These are phyloP conservation scores for Clupea harengus DNA, from an alignment of 2,113 vertebrate species.

Conservation along the genomic window DNA sequence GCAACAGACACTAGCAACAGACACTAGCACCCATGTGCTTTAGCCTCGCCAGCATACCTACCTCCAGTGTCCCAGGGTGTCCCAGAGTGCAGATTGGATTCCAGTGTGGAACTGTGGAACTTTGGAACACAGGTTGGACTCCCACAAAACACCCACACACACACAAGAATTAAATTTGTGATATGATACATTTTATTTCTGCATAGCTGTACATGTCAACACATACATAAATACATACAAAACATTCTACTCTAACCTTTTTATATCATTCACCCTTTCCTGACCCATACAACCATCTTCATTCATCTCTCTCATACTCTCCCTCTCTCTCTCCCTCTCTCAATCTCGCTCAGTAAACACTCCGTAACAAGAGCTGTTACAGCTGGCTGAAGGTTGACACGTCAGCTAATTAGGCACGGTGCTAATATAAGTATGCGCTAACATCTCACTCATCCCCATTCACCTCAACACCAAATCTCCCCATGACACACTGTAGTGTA, in stretches of 20 bases:
- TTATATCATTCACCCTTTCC: background rate
- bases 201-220: background rate
- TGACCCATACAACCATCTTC: background rate
- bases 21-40: too few relatives aligned
- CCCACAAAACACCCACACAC: too few relatives aligned
- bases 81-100: too few relatives aligned
- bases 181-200: constrained; percentile 8
- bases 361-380: background rate
- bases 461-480: background rate
- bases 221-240: background rate
- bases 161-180: background rate
- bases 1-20: too few relatives aligned
- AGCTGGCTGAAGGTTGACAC: background rate
- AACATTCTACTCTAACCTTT: background rate
- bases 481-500: background rate
- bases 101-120: too few relatives aligned
- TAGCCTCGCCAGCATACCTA: too few relatives aligned
- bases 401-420: background rate
- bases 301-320: background rate
- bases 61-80: too few relatives aligned
- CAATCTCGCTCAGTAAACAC: background rate
- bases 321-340: background rate
- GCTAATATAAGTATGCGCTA: background rate
- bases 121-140: too few relatives aligned
- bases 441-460: background rate